Base-by-base conservation (phyloP, 23 tunicate genomes). In the Ascidia mentula region DNA sequence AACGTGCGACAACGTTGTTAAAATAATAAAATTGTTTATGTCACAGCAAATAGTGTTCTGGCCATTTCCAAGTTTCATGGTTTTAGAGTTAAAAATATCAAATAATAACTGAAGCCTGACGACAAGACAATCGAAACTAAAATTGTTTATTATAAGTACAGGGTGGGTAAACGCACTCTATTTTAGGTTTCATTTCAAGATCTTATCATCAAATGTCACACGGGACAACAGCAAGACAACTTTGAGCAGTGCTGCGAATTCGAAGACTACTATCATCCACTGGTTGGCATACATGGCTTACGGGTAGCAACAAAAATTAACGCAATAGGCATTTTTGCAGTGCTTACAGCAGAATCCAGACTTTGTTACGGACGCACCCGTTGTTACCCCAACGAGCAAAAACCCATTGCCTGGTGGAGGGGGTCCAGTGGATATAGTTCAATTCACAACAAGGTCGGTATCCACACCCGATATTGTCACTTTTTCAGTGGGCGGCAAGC, bases 121-220 rank as follows among this genome's bases (percentile, higher is more conserved):
- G n/a, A n/a, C n/a, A n/a, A n/a, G n/a, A n/a, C n/a, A n/a, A n/a
- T n/a, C n/a, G n/a, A n/a, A n/a, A n/a, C n/a, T n/a, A n/a, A n/a
- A n/a, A n/a, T n/a, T n/a, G n/a, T n/a, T n/a, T n/a, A n/a, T n/a
- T n/a, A n/a, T n/a, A n/a, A n/a, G n/a, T n/a, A n/a, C n/a, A n/a
- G n/a, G n/a, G n/a, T n/a, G n/a, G n/a, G n/a, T n/a, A n/a, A n/a
- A n/a, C n/a, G n/a, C n/a, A n/a, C n/a, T n/a, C n/a, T n/a, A n/a
- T n/a, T n/a, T 9, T 36, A 86, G 90, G 79, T 59, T 79, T 46
- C 84, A 26, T 38, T 86, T 36, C 90, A 86, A 86, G 84, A 86
- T 60, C 15, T 86, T 32, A 31, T 38, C 5, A 18, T 86, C 31
- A 86, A 86, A 82, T 86, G 76, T 73, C 90, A 86, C 61, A 36